A percentile compares a stretch with the other conserved stretches of the same genome.
Conservation (phyloP, 2,113 vertebrate genomes). For the Agapornis roseicollis region DNA sequence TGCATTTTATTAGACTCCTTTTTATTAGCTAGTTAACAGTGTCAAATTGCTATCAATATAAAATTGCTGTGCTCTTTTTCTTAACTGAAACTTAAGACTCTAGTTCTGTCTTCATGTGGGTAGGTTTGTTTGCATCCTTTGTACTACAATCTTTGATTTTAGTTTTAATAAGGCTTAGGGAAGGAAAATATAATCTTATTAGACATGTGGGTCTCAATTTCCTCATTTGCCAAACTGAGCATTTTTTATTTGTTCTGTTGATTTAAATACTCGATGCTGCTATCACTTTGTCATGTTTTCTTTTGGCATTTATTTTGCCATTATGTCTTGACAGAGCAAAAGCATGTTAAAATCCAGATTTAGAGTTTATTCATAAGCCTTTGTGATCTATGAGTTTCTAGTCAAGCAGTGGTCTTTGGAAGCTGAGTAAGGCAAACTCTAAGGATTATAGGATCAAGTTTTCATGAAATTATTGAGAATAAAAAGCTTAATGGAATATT, state of each 20-base stretch:
- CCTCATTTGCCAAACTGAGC: conserved; percentile 26
- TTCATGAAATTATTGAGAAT: conserved; percentile 40
- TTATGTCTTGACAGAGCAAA: conserved; percentile 30
- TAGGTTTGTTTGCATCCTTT: conserved; percentile 14
- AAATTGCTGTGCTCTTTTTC: background rate
- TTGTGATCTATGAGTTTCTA: background rate
- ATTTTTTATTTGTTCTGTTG: conserved; percentile 35
- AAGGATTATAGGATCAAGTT: conserved; percentile 22
- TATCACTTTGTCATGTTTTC: conserved; percentile 35
- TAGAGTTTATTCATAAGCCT: conserved; percentile 32
- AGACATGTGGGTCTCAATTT: conserved; percentile 35
- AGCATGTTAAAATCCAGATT: conserved; percentile 22
- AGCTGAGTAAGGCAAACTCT: conserved; percentile 6
- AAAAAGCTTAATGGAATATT: conserved; percentile 21
- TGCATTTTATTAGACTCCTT: background rate
- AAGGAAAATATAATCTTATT: conserved; percentile 33
- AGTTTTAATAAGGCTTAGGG: background rate
- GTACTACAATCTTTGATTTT: conserved; percentile 12
- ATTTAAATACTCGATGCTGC: conserved; percentile 35
- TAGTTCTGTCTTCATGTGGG: background rate
- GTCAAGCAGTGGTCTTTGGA: background rate
- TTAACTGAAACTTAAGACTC: background rate
- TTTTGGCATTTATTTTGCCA: background rate
- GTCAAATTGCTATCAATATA: background rate
- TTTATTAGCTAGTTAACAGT: background rate